Conservation (phyloP, 1,140 invertebrate genomes). For the Cheumatopsyche charites region DNA sequence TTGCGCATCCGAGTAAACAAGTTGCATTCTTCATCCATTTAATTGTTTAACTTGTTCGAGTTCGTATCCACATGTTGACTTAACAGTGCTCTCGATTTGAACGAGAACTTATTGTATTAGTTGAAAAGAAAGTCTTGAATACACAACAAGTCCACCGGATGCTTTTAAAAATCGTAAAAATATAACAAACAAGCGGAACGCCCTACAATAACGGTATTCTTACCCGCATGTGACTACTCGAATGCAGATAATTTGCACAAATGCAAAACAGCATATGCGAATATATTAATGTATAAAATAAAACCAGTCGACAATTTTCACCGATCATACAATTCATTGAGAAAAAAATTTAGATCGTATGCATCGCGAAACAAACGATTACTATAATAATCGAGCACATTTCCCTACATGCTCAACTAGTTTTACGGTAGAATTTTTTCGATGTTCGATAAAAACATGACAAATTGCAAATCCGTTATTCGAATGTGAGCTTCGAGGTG, state of each 20-base stretch:
- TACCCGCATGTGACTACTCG: too few species aligned
- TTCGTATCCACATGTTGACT: not conserved
- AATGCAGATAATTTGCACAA: too few species aligned
- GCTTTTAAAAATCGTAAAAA: slow-evolving; percentile 21
- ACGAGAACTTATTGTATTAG: slow-evolving; percentile 19
- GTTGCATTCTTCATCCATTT: too few species aligned
- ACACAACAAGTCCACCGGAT: slow-evolving; percentile 10
- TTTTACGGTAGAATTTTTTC: slow-evolving; percentile 17
- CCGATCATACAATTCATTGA: too few species aligned
- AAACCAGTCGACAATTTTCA: too few species aligned
- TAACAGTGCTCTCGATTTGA: slow-evolving; percentile 35
- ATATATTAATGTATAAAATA: too few species aligned
- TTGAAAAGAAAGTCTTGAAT: slow-evolving; percentile 14
- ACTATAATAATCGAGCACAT: slow-evolving; percentile 1
- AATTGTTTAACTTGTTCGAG: not conserved
- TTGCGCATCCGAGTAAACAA: too few species aligned
- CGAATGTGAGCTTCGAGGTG: too few species aligned
- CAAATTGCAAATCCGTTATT: too few species aligned
- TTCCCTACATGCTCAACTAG: slow-evolving; percentile 21
- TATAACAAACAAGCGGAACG: not conserved
- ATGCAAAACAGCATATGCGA: too few species aligned
- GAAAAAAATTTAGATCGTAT: too few species aligned
- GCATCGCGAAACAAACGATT: not conserved
- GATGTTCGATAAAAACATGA: too few species aligned
- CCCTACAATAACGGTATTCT: slow-evolving; percentile 2